Evolutionary conservation across 2,888 invertebrate genomes (phyloP).

Genomic region (Smittia aterrima): DNA sequence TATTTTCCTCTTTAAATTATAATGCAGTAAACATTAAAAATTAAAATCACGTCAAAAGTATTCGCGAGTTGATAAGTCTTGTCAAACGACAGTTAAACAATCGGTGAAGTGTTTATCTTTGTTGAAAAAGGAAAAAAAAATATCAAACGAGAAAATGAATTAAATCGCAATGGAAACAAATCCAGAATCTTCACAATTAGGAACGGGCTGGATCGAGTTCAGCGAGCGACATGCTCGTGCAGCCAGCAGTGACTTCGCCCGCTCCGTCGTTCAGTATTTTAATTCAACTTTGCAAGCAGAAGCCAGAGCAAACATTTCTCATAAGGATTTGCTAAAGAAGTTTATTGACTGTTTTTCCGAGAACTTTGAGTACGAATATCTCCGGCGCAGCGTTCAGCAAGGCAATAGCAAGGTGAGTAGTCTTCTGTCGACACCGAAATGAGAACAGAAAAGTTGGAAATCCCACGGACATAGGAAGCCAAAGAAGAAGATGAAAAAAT

Average conservation of each 20-base stretch:
- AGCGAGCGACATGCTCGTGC: slow-evolving; percentile 83
- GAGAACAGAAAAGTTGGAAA: slow-evolving; percentile 51
- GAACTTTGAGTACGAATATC: slow-evolving; percentile 79
- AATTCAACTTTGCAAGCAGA: slow-evolving; percentile 68
- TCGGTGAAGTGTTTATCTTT: too few species aligned
- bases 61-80: too few species aligned
- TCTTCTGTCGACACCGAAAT: slow-evolving; percentile 47
- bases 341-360: slow-evolving; percentile 82
- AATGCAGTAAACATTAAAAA: too few species aligned
- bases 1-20: too few species aligned
- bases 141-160: neutral
- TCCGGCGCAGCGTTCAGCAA: slow-evolving; percentile 57
- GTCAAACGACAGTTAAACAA: too few species aligned
- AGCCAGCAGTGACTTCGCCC: slow-evolving; percentile 84
- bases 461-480: neutral
- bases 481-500: slow-evolving; percentile 27
- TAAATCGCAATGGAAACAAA: neutral
- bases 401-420: slow-evolving; percentile 52
- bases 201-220: slow-evolving; percentile 73
- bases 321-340: slow-evolving; percentile 76
- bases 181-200: neutral
- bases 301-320: slow-evolving; percentile 65
- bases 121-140: too few species aligned
- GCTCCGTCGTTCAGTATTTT: slow-evolving; percentile 77
- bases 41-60: too few species aligned